Evolutionary conservation across 2,797 vertebrate species (phyloP).

Genomic region (Jordanella pulchra): DNA sequence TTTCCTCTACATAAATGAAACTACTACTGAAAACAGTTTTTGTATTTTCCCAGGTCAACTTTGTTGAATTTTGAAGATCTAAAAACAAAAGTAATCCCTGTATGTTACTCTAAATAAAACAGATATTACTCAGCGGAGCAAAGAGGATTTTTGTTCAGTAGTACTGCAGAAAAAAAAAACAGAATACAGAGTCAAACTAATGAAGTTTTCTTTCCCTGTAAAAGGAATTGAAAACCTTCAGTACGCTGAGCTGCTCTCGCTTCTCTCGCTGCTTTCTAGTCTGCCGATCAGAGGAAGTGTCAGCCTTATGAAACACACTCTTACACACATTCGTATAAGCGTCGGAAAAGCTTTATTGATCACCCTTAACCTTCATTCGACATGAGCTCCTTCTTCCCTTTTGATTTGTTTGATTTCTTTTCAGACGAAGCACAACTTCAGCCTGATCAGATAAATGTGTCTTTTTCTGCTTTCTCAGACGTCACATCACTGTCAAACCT

Average conservation of each 20-base stretch:
- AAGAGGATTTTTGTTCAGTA: background rate
- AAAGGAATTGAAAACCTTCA: conserved; percentile 51
- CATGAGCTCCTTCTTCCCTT: conserved; percentile 34
- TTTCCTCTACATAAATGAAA: background rate
- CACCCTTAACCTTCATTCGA: conserved; percentile 35
- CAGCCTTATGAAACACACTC: conserved; percentile 58
- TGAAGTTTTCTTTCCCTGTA: background rate
- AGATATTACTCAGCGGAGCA: background rate
- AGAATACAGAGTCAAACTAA: background rate
- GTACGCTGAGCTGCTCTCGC: conserved; percentile 39
- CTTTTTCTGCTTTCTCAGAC: background rate
- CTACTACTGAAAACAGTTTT: background rate
- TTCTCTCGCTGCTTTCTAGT: conserved; percentile 41
- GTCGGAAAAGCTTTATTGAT: conserved; percentile 29
- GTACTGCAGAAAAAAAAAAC: background rate
- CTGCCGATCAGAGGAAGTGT: conserved; percentile 65
- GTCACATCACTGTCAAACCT: conserved; percentile 13
- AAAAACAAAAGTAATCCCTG: background rate
- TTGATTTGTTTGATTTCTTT: conserved; percentile 9
- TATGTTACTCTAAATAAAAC: background rate
- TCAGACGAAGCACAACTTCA: background rate
- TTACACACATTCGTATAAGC: conserved; percentile 20
- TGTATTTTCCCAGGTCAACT: background rate
- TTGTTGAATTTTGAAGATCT: background rate
- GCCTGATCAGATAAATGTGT: background rate